phyloP scores from a whole-genome alignment of 2,888 invertebrate species.

The Suillia variegata region DNA sequence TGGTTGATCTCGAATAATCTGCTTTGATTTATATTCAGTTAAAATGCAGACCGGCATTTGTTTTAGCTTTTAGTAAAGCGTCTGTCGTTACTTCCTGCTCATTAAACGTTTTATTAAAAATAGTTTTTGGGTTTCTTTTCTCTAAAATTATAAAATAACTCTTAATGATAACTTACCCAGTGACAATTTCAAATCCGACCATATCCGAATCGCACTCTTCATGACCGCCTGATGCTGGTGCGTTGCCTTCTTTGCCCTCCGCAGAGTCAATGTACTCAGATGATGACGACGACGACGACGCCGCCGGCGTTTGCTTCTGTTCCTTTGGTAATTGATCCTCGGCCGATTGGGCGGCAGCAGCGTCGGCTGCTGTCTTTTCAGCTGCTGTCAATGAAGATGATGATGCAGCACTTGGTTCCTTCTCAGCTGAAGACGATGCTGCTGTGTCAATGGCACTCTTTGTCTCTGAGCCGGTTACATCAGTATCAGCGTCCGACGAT shows the following conservation, averaged over 20 bases:
- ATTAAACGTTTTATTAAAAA: no score
- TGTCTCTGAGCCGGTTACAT: slow-evolving; percentile 31
- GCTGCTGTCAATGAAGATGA: slow-evolving; percentile 27
- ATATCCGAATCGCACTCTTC: slow-evolving; percentile 83
- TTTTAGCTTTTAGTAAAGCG: no score
- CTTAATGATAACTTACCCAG: slow-evolving; percentile 74
- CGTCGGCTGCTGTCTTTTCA: slow-evolving; percentile 34
- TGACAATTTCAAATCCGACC: slow-evolving; percentile 89
- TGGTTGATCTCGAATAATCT: no score
- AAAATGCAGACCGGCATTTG: no score
- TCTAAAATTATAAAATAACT: no score
- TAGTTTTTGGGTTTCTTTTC: no score
- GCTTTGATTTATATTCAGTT: no score
- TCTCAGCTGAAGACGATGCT: slow-evolving; percentile 21
- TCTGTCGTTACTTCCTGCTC: no score
- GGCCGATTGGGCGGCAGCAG: slow-evolving; percentile 17
- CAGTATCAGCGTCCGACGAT: slow-evolving; percentile 30
- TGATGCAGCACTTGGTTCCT: slow-evolving; percentile 18
- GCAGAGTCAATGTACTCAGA: slow-evolving; percentile 37
- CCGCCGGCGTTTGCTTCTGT: slow-evolving; percentile 37
- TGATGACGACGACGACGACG: slow-evolving; percentile 25
- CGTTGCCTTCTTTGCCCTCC: not conserved
- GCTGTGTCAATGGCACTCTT: slow-evolving; percentile 2
- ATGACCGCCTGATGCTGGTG: not conserved
- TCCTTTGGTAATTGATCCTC: slow-evolving; percentile 41